A percentile compares a stretch with the other conserved stretches of the same genome.
These are phyloP conservation scores for Tenthredo mesomela DNA, from an alignment of 2,888 invertebrate genomes.

Conservation along the genomic window DNA sequence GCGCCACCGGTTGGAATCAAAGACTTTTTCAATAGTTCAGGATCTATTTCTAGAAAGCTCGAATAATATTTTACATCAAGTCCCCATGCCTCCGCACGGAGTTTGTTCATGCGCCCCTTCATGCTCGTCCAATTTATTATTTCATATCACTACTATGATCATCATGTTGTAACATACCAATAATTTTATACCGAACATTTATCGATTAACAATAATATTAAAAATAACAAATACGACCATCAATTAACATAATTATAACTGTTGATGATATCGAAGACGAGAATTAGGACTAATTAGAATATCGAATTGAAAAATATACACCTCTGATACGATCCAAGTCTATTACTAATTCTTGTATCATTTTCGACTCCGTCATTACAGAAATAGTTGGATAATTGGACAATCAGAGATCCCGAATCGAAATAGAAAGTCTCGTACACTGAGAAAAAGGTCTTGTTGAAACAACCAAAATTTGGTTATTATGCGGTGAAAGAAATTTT, in stretches of 20 bases:
- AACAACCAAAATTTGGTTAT: too few relatives aligned
- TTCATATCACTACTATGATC: too few relatives aligned
- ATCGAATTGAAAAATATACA: not conserved
- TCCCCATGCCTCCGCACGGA: not conserved
- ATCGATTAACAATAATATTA: too few relatives aligned
- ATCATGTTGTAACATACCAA: too few relatives aligned
- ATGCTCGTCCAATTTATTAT: not conserved
- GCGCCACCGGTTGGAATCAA: slow-evolving; percentile 60
- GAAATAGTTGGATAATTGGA: not conserved
- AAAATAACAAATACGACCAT: not conserved
- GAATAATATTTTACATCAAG: slow-evolving; percentile 5
- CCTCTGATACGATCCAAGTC: not conserved
- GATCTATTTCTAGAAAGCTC: slow-evolving; percentile 40
- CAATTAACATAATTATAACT: not conserved
- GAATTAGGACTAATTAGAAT: not conserved
- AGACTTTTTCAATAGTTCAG: slow-evolving; percentile 8
- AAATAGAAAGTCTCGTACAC: too few relatives aligned
- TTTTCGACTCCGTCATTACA: not conserved
- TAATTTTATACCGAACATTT: too few relatives aligned
- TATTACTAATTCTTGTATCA: not conserved
- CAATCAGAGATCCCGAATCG: too few relatives aligned
- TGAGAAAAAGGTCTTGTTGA: too few relatives aligned
- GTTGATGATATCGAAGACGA: not conserved
- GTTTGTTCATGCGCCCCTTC: not conserved
- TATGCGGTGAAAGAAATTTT: too few relatives aligned